Evolutionary conservation across 2,888 invertebrate genomes (phyloP).

Genomic region (Ochropleura leucogaster): DNA sequence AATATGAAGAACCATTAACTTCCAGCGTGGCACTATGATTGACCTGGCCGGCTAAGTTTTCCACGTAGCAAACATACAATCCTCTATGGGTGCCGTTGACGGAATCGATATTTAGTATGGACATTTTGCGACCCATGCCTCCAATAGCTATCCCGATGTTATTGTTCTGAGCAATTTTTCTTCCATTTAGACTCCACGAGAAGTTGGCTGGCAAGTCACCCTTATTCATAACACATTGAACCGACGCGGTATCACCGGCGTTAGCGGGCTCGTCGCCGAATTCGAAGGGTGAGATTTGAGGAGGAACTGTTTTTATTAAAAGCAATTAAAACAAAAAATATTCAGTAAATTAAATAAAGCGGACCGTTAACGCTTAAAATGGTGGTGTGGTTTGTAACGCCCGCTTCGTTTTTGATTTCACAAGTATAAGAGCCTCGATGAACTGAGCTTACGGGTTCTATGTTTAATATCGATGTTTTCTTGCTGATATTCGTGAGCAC

Average conservation of each 20-base stretch:
- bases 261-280: constrained; percentile 93
- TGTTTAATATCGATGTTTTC: constrained; percentile 92
- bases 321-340: constrained; percentile 68
- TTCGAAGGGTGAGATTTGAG: constrained; percentile 92
- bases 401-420: constrained; percentile 92
- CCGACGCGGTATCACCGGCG: constrained; percentile 94
- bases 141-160: constrained; percentile 91
- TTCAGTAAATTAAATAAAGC: constrained; percentile 71
- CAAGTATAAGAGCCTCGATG: constrained; percentile 93
- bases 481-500: constrained; percentile 91
- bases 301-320: constrained; percentile 90
- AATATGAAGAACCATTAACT: constrained; percentile 92
- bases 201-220: constrained; percentile 95
- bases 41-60: constrained; percentile 92
- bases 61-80: constrained; percentile 93
- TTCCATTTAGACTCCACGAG: constrained; percentile 92
- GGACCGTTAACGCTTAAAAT: constrained; percentile 92
- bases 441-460: constrained; percentile 91
- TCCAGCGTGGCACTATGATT: constrained; percentile 93
- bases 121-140: constrained; percentile 92
- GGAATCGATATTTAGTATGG: constrained; percentile 92
- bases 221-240: constrained; percentile 94
- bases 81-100: constrained; percentile 93
- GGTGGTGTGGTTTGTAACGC: constrained; percentile 91
- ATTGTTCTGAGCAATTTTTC: constrained; percentile 88